These are phyloP conservation scores for Mylabris sibirica DNA, from an alignment of 2,888 invertebrate species.

Conservation along the genomic window DNA sequence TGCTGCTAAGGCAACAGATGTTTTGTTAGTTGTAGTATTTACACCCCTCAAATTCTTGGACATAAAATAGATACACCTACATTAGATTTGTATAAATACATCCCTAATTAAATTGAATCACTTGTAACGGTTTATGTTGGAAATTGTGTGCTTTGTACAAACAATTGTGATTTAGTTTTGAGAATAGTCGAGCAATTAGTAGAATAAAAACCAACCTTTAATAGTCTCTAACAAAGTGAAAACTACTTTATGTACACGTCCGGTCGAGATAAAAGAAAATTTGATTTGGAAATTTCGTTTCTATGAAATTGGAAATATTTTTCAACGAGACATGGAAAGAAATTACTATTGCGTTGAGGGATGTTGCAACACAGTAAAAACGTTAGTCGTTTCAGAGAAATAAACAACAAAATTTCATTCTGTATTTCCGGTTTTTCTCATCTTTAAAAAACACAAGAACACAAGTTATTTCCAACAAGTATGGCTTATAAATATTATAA, in stretches of 20 bases:
- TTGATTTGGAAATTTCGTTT: constrained; percentile 10
- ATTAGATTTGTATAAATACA: not conserved
- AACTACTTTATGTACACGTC: not conserved
- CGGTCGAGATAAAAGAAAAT: not conserved
- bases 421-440: not conserved
- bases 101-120: constrained; percentile 1
- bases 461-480: not conserved
- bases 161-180: not conserved
- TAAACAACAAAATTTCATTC: not conserved
- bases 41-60: not conserved
- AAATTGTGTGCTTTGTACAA: not conserved
- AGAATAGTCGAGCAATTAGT: not conserved
- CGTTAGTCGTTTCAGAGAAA: not conserved
- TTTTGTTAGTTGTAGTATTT: not conserved
- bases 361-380: not conserved
- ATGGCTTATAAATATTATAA: too few relatives aligned
- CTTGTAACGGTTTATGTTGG: not conserved
- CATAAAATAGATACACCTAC: not conserved
- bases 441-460: not conserved
- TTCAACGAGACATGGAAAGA: not conserved
- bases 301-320: constrained; percentile 9
- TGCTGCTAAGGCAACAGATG: not conserved
- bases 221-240: not conserved
- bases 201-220: not conserved
- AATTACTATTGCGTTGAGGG: constrained; percentile 10